Base-by-base conservation (phyloP, 2,888 invertebrate species). In the Charanyca ferruginea region DNA sequence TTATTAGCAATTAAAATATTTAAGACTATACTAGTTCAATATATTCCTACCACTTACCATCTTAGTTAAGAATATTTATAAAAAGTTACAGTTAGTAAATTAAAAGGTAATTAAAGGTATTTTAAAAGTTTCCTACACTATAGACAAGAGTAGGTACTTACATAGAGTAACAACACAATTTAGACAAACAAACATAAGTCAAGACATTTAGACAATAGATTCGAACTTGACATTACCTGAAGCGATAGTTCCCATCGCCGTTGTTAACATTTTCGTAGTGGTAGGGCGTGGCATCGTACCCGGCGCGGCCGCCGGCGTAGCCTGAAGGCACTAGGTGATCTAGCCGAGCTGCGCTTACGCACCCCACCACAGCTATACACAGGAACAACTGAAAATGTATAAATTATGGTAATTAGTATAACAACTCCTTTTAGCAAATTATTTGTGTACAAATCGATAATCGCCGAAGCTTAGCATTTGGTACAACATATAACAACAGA, bases 161-260 rank as follows among this genome's bases (percentile, higher is more conserved):
- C 32, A 11, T 28, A 49, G 18, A 51, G n/a, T 35, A 49, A 25
- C 49, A 49, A n/a, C 32, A 22, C 18, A 18, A 23, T 58, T 58
- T 42, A 16, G 6, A 44, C 13, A 64, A 6, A 51, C 49, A 63
- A 55, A 48, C 28, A 22, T 16, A 32, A 28, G 22, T 28, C 28
- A 20, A 61, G 42, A 91, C 91, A 20, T 85, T 83, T 11, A 91
- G 87, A 65, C 86, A 85, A 81, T 90, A 92, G 18, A 91, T 92
- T 77, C 90, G 90, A 90, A 87, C 42, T 86, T 85, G 59, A 87
- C 89, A 23, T 92, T 95, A 97, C 97, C 96, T 97, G 90, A 96
- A 97, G 73, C 96, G 95, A 84, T 97, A 97, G 84, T 93, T 96
- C 74, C 97, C 97, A 80, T 96, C 96, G 70, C 96, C 96, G 81